phyloP scores from a whole-genome alignment of 2,113 vertebrate species.

The Bothrops jararaca region DNA sequence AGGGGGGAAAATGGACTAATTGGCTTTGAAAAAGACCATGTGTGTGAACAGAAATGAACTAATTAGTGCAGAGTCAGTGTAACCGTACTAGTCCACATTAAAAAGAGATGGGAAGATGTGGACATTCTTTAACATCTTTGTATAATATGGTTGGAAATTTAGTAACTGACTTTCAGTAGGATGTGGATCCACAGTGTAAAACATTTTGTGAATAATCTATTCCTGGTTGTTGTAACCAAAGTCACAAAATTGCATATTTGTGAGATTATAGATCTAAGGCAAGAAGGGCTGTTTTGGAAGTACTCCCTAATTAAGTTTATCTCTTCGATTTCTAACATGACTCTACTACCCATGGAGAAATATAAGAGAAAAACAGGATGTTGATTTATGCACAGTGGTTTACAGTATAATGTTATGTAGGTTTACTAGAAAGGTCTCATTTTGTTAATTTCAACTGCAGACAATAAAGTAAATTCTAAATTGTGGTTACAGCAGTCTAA shows the following conservation, averaged over 20 bases:
- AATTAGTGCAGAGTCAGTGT: slow-evolving; percentile 18
- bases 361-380: slow-evolving; percentile 67
- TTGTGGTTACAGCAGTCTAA: slow-evolving; percentile 63
- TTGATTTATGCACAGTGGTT: slow-evolving; percentile 58
- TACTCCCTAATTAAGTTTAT: slow-evolving; percentile 20
- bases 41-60: slow-evolving; percentile 35
- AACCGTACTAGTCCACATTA: not conserved
- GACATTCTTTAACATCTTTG: not conserved
- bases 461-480: slow-evolving; percentile 64
- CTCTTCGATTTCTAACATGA: slow-evolving; percentile 70
- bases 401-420: not conserved
- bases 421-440: not conserved
- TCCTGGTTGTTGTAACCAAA: slow-evolving; percentile 40
- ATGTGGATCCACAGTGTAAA: not conserved
- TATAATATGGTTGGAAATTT: not conserved
- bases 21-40: slow-evolving; percentile 32
- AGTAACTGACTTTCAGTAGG: not conserved
- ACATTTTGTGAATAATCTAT: slow-evolving; percentile 9
- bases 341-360: slow-evolving; percentile 39
- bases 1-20: slow-evolving; percentile 23
- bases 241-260: slow-evolving; percentile 66
- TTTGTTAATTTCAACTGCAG: slow-evolving; percentile 66
- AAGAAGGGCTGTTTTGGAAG: slow-evolving; percentile 50
- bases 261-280: slow-evolving; percentile 49
- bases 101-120: not conserved